Evolutionary conservation across 2,113 vertebrate species (phyloP).

Genomic region (Athene noctua): DNA sequence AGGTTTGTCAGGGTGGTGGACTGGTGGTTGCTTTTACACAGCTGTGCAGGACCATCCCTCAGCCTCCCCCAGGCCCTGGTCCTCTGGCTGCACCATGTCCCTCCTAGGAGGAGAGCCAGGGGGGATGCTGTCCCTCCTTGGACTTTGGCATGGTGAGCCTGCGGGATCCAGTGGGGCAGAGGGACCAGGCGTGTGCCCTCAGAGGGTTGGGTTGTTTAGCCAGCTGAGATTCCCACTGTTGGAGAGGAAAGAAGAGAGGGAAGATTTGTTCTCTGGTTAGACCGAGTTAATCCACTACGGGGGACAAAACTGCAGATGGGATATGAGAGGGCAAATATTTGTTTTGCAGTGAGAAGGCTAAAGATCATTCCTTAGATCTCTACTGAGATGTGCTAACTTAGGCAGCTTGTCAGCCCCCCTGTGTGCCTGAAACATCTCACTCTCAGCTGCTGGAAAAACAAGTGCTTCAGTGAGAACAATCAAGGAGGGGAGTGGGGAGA

Average conservation of each 20-base stretch:
- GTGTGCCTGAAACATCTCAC: background rate
- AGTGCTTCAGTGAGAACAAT: background rate
- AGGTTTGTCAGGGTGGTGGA: background rate
- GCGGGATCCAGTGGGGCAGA: fast-evolving
- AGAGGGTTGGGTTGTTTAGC: background rate
- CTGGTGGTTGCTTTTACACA: background rate
- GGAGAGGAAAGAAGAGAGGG: background rate
- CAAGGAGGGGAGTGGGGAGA: too few species aligned
- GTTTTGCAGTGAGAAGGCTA: background rate
- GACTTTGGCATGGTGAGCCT: fast-evolving
- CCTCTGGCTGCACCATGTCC: background rate
- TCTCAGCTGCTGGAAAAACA: background rate
- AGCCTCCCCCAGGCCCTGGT: background rate
- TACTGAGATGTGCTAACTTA: background rate
- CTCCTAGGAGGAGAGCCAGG: fast-evolving
- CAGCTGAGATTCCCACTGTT: background rate
- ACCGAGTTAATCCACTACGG: fast-evolving
- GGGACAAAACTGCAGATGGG: background rate
- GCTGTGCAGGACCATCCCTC: background rate
- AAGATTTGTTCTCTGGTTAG: background rate
- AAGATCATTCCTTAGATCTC: background rate
- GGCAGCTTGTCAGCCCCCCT: background rate
- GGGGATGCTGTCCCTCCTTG: background rate
- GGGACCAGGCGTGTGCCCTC: fast-evolving
- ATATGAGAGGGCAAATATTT: background rate